Conservation (phyloP, 2,113 vertebrate genomes). For the Lepus americanus region DNA sequence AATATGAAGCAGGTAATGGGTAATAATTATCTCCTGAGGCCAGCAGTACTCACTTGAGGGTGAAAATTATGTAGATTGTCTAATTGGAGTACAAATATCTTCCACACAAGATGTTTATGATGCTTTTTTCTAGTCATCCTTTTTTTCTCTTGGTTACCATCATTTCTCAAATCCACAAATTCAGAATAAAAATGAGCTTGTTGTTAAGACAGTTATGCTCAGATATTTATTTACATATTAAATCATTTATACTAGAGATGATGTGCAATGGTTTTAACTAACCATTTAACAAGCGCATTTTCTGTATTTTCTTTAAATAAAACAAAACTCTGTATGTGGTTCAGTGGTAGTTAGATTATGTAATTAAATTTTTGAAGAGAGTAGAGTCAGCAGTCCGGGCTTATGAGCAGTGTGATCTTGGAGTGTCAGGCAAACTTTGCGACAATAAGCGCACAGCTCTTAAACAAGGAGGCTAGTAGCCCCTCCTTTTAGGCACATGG, state of each 20-base stretch:
- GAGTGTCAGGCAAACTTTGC: background rate
- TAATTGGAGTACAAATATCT: conserved; percentile 17
- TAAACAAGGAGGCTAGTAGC: background rate
- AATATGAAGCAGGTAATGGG: background rate
- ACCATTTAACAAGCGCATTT: background rate
- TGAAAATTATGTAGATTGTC: conserved; percentile 36
- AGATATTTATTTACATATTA: conserved; percentile 30
- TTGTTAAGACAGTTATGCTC: background rate
- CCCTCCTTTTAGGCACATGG: background rate
- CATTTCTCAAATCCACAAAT: background rate
- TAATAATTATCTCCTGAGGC: conserved; percentile 21
- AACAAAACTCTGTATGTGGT: background rate
- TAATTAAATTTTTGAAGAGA: conserved; percentile 1
- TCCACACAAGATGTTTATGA: conserved; percentile 33
- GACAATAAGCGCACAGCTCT: background rate
- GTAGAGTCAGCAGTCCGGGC: background rate
- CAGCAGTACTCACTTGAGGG: background rate
- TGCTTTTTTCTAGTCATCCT: background rate
- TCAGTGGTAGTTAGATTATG: background rate
- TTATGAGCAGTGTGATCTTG: background rate
- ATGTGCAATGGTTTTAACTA: conserved; percentile 13
- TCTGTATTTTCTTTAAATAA: background rate
- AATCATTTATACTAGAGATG: background rate
- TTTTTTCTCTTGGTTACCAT: background rate
- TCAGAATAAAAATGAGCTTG: background rate